Base-by-base conservation (phyloP, 2,888 invertebrate species). In the Cotesia congregata region DNA sequence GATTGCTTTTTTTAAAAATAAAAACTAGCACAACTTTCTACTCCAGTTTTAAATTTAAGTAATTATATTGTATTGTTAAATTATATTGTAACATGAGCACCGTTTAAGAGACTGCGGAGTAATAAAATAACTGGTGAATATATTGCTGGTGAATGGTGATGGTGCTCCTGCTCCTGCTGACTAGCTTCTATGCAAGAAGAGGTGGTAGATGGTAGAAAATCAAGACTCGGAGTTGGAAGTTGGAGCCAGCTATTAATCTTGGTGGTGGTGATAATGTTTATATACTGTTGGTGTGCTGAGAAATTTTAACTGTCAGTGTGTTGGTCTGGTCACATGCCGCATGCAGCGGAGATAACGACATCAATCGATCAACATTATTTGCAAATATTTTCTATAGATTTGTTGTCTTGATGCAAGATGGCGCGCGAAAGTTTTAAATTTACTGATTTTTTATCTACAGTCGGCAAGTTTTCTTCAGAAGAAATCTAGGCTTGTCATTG, bases 11-110 rank as follows among this genome's bases (percentile, higher is more conserved):
- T 50, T 12, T 50, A 50, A 50, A 41, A 9, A 41, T 9, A 41
- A 65, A 20, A 65, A 65, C 65, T 65, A 20, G 65, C 12, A 65
- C 65, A 12, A 65, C 65, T 65, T 65, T 65, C 65, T 38, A 30
- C 20, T 65, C 30, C 30, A 30, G 30, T 30, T 30, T 30, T 30
- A 30, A 30, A 30, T 30, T 30, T 30, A 30, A 30, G 30, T 30
- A 30, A 30, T 30, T 30, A 30, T 30, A 30, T 20, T 30, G 30
- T 30, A 30, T 6, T 30, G 30, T 38, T 65, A 38, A 12, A 12
- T 30, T 30, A 30, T 30, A 65, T 65, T 30, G 65, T 65, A 65
- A 65, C 12, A 30, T 20, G 2, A 65, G 12, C 12, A 65, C 65
- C 65, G 30, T 65, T 30, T 20, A 38, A 9, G 12, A 65, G 65